Evolutionary conservation across 92 coral and sea anemone genomes (phyloP), one percentile per base, ranked within the genome.

Genomic region (Phenganax marumi): DNA sequence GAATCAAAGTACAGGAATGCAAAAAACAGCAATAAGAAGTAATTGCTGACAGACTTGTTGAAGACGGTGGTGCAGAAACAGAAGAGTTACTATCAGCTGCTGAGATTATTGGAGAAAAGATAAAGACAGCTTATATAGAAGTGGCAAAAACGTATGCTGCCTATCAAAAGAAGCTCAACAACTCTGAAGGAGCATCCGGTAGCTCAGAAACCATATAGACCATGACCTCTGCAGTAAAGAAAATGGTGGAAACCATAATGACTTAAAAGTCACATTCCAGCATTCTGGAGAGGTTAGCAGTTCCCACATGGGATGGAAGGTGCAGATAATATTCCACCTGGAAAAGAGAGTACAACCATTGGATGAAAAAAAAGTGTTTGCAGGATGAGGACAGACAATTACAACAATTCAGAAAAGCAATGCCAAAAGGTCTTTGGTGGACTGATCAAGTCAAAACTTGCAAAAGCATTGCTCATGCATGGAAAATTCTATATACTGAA

Each of bases 321-420:
- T 76, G 90, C 25, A 77, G 85, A 68, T 62, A 76, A n/a, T 86
- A 82, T 33, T 74, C 85, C 26, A 84, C 88, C 11, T 88, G 84
- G 75, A 88, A 88, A 46, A 61, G 54, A 46, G 91, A 89, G 54
- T 89, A 87, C 60, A 83, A 79, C 56, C 87, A 89, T 39, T 84
- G 92, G 81, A 89, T 87, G 90, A 49, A 39, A 89, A 91, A 81
- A 89, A 91, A 81, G 68, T 89, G 89, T 68, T 70, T 50, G 16
- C 75, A 70, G 53, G 75, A 70, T 33, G 53, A 70, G 22, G 75
- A 70, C 33, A 50, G 23, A 33, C 75, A 70, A 25, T 70, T 70
- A 49, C 75, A 56, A 21, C 63, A 8, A 14, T 56, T 56, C 63
- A 56, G 63, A 7, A 56, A 33, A 33, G 43, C 43, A 62, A 62